phyloP scores from a whole-genome alignment of 2,113 vertebrate genomes.

The Limanda limanda region DNA sequence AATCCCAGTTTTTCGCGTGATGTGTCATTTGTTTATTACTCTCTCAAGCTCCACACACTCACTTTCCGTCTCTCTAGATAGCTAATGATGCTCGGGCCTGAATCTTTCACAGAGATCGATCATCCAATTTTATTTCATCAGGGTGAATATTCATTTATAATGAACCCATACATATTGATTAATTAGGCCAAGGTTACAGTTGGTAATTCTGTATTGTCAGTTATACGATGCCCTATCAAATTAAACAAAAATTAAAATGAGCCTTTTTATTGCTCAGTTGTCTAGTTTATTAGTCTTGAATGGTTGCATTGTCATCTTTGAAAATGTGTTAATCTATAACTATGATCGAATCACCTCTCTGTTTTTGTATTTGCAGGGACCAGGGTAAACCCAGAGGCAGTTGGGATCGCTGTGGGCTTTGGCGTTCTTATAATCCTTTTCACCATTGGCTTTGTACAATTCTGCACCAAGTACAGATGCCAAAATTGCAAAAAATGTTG shows the following conservation, averaged over 20 bases:
- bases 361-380: slow-evolving; percentile 57
- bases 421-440: slow-evolving; percentile 72
- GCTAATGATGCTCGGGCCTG: background rate
- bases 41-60: background rate
- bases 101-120: background rate
- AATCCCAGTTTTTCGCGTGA: background rate
- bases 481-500: slow-evolving; percentile 68
- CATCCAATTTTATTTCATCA: slow-evolving; percentile 9
- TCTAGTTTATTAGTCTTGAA: background rate
- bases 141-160: slow-evolving; percentile 31
- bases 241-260: background rate
- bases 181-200: slow-evolving; percentile 5
- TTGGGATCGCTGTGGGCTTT: slow-evolving; percentile 76
- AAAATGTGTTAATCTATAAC: background rate
- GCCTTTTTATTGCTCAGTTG: background rate
- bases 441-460: slow-evolving; percentile 68
- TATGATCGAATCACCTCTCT: background rate
- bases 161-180: slow-evolving; percentile 24
- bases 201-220: slow-evolving; percentile 5
- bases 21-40: background rate
- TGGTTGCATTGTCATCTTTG: background rate
- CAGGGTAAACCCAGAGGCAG: slow-evolving; percentile 54
- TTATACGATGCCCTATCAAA: background rate
- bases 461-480: slow-evolving; percentile 76
- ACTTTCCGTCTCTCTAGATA: background rate